Conservation (phyloP, 2,888 invertebrate species). For the Bimastos eiseni region DNA sequence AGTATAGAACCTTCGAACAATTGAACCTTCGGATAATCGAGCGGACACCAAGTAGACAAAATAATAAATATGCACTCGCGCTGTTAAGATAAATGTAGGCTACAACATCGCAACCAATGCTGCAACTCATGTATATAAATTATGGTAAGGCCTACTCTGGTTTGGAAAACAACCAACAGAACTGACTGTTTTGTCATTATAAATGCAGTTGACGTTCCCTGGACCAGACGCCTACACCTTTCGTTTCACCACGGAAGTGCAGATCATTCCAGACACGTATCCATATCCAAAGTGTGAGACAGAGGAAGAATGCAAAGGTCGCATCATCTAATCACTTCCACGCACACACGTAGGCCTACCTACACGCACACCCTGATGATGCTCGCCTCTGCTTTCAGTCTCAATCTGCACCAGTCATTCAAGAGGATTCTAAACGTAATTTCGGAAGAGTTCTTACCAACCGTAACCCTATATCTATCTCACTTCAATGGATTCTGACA, state of each 20-base stretch:
- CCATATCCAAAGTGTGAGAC: slow-evolving; percentile 36
- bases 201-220: slow-evolving; percentile 30
- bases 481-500: background rate
- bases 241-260: slow-evolving; percentile 33
- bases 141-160: too few relatives aligned
- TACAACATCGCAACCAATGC: too few relatives aligned
- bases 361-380: background rate
- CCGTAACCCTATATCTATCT: background rate
- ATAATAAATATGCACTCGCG: too few relatives aligned
- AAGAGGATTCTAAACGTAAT: background rate
- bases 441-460: background rate
- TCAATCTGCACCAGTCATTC: background rate
- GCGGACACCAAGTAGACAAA: too few relatives aligned
- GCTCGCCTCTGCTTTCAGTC: background rate
- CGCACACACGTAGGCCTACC: background rate
- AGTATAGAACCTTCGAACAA: too few relatives aligned
- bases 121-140: too few relatives aligned
- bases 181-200: background rate
- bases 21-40: too few relatives aligned
- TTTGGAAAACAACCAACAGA: too few relatives aligned
- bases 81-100: too few relatives aligned
- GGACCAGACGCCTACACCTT: slow-evolving; percentile 34
- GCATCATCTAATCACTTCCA: slow-evolving; percentile 19
- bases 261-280: slow-evolving; percentile 39
- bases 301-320: slow-evolving; percentile 35